phyloP scores from a whole-genome alignment of 2,888 invertebrate genomes.

The Acholoe squamosa region DNA sequence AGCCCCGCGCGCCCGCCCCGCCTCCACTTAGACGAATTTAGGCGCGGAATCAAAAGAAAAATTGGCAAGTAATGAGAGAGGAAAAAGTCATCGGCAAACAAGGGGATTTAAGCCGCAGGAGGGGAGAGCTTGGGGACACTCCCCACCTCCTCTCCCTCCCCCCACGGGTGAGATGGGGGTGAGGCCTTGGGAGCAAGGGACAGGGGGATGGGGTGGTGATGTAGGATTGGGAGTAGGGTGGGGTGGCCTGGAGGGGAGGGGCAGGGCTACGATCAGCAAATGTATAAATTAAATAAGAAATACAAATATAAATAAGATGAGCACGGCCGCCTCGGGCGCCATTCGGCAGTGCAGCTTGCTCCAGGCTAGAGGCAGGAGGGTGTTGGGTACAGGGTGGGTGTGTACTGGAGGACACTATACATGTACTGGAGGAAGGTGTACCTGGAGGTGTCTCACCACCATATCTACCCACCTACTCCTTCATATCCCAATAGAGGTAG shows the following conservation, averaged over 20 bases:
- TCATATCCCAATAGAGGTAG: background rate
- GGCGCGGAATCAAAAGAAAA: slow-evolving; percentile 58
- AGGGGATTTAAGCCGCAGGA: slow-evolving; percentile 52
- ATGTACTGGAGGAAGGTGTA: background rate
- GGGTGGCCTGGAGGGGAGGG: slow-evolving; percentile 15
- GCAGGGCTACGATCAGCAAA: slow-evolving; percentile 33
- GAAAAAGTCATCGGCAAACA: slow-evolving; percentile 62
- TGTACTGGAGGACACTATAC: background rate
- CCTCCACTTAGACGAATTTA: slow-evolving; percentile 60
- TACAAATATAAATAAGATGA: slow-evolving; percentile 57
- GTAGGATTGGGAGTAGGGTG: background rate
- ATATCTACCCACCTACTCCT: background rate
- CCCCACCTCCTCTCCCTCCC: background rate
- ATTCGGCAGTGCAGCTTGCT: background rate
- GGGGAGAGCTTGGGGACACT: background rate
- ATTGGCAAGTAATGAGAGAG: slow-evolving; percentile 63
- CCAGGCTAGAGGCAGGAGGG: background rate
- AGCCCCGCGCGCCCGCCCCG: slow-evolving; percentile 40
- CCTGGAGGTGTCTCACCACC: background rate
- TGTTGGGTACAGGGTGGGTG: background rate
- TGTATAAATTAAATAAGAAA: slow-evolving; percentile 61
- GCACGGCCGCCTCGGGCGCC: background rate
- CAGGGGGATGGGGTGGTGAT: background rate
- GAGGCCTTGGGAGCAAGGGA: slow-evolving; percentile 8
- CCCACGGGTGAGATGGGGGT: background rate